Base-by-base conservation (phyloP, 92 coral and sea anemone genomes). In the Phenganax marumi region DNA sequence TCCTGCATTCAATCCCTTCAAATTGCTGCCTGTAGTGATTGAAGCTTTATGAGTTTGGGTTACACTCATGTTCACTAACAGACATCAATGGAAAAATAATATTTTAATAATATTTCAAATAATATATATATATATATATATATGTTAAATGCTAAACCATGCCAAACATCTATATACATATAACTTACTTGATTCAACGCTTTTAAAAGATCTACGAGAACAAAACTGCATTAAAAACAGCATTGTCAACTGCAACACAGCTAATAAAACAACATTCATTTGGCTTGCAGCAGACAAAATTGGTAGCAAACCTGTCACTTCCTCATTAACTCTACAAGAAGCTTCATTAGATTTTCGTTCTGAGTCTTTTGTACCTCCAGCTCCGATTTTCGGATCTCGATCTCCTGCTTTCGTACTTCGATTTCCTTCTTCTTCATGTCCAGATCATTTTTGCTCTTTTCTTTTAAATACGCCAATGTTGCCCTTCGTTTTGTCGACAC, bases 401-500 rank as follows among this genome's bases (percentile, higher is more conserved):
- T 56, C 18, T 56, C 63, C 12, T 56, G 63, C 63, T 56, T 56
- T 56, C 63, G 7, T 56, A 56, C n/a, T n/a, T n/a, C n/a, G n/a
- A n/a, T n/a, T n/a, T n/a, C n/a, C n/a, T n/a, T n/a, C 63, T 56
- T 56, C 63, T 60, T 60, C 18, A 60, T 60, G 9, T 60, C 68
- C 21, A 60, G 68, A 60, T 60, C 68, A 60, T 60, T 60, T 60
- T 22, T 60, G 68, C 18, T 14, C 19, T 60, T 60, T n/a, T 60
- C 68, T 60, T 60, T 60, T 10, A 60, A 60, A 60, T 60, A 60
- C 18, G 68, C 68, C 68, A 60, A n/a, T 7, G 68, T 60, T 60
- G 68, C 68, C 68, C 68, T 60, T 60, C 68, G 68, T 60, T 60
- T 60, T 9, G 68, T 60, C 10, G 68, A 60, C 68, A 60, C 68